Percentiles rank a stretch among this genome's conserved stretches.
These are phyloP conservation scores for Mya arenaria DNA, from an alignment of 1,140 invertebrate genomes.

Conservation along the genomic window DNA sequence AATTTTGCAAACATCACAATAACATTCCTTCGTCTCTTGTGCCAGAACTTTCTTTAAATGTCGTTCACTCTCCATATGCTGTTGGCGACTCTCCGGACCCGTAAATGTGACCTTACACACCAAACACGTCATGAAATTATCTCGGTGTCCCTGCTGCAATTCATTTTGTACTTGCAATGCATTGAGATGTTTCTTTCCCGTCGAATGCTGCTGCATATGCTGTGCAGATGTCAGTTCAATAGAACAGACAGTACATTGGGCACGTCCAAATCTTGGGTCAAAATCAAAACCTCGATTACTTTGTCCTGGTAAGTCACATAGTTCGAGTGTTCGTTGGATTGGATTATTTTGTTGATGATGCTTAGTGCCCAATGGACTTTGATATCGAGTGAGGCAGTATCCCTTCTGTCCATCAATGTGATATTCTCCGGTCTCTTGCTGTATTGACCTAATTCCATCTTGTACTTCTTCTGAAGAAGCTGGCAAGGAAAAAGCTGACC, in stretches of 20 bases:
- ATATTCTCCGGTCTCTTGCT: too few species aligned
- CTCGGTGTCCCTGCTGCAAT: too few species aligned
- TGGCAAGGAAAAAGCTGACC: too few species aligned
- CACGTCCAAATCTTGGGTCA: conserved; percentile 16
- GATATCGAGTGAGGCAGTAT: too few species aligned
- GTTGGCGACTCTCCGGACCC: not conserved
- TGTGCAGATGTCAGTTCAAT: conserved; percentile 59
- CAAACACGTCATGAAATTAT: too few species aligned
- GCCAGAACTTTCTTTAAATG: not conserved
- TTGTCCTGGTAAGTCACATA: not conserved
- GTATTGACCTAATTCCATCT: too few species aligned
- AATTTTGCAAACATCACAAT: conserved; percentile 69
- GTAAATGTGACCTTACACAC: too few species aligned
- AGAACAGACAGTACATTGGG: conserved; percentile 59
- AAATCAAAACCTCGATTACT: conserved; percentile 6
- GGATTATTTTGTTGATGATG: not conserved
- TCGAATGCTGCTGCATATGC: conserved; percentile 61
- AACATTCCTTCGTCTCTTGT: conserved; percentile 38
- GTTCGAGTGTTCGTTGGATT: not conserved
- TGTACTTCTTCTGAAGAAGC: too few species aligned
- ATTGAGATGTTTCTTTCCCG: conserved; percentile 61
- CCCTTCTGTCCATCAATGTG: too few species aligned
- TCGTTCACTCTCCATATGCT: not conserved
- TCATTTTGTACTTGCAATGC: conserved; percentile 20
- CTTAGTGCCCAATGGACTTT: not conserved